Evolutionary conservation across 2,113 vertebrate genomes (phyloP), one percentile per base, ranked within the genome.

Genomic region (Erinaceus europaeus): DNA sequence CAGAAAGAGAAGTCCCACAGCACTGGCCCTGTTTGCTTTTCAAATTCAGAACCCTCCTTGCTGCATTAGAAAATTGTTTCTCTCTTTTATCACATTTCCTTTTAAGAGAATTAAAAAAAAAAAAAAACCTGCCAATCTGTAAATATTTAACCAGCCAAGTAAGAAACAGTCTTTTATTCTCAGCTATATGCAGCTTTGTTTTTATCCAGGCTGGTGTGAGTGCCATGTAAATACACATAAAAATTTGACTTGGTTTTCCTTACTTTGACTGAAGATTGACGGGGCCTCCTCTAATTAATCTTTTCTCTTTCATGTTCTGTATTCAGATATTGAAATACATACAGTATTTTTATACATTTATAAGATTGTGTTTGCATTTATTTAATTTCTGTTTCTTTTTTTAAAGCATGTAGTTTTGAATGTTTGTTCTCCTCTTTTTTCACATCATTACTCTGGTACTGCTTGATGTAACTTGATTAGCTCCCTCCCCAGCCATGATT

Each of bases 401-500:
- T 79, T 93, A 96, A 97, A 95, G 94, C 96, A 71, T 95, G 95
- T 83, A 96, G 97, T 78, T 96, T 95, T 50, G 94, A 95, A 97
- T 97, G 97, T 98, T 97, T 98, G 96, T 97, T 97, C 97, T 97
- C 88, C 34, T 1, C 90, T 96, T 97, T 94, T 97, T 95, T 95
- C 97, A 97, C 97, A 97, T 98, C 97, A 97, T 98, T 98, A 97
- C 97, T 97, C 97, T 97, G 97, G 96, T 97, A 97, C 97, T 92
- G 98, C 98, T 98, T 98, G 97, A 97, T 97, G 96, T 96, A 96
- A 96, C 97, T 97, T 97, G 97, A 98, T 98, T 98, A 97, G 97
- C 97, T 97, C 98, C 97, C 97, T 98, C 97, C 97, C 97, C 98
- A 98, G 97, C 98, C 98, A 98, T 98, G 98, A 98, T 98, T 98